phyloP scores from a whole-genome alignment of 2,888 invertebrate species.

The Caenorhabditis sp. region DNA sequence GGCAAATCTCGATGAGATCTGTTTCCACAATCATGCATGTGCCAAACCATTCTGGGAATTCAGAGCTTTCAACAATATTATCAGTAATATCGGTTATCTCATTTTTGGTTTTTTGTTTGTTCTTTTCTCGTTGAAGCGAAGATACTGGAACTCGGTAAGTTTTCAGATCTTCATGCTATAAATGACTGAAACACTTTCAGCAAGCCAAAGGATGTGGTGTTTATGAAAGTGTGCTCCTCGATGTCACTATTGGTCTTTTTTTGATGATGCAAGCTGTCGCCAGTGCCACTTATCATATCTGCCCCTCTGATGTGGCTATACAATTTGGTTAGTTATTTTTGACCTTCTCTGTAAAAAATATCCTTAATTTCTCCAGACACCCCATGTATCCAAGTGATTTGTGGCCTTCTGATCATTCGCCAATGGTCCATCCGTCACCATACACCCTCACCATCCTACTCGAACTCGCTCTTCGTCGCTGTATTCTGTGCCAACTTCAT shows the following conservation, averaged over 20 bases:
- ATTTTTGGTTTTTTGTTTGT: conserved; percentile 20
- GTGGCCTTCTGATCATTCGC: conserved; percentile 23
- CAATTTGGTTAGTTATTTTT: conserved; percentile 22
- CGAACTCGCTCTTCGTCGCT: conserved; percentile 21
- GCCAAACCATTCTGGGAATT: conserved; percentile 23
- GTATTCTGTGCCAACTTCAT: conserved; percentile 15
- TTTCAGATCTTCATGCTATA: not conserved
- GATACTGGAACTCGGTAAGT: no score
- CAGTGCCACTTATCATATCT: conserved; percentile 33
- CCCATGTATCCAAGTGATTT: conserved; percentile 32
- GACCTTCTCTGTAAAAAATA: no score
- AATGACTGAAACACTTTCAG: not conserved
- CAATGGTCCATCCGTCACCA: conserved; percentile 30
- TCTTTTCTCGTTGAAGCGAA: conserved; percentile 7
- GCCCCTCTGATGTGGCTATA: conserved; percentile 30
- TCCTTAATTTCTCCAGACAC: conserved; percentile 28
- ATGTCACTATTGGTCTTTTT: conserved; percentile 28
- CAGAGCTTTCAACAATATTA: conserved; percentile 29
- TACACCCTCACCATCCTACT: conserved; percentile 22
- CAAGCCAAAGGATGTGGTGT: conserved; percentile 8
- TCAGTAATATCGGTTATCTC: conserved; percentile 34
- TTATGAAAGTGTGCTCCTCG: conserved; percentile 15
- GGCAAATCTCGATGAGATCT: conserved; percentile 37
- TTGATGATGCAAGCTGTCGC: conserved; percentile 28
- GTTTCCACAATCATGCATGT: conserved; percentile 34